These are phyloP conservation scores for Antechinus flavipes DNA, from an alignment of 2,113 vertebrate species.

Conservation along the genomic window DNA sequence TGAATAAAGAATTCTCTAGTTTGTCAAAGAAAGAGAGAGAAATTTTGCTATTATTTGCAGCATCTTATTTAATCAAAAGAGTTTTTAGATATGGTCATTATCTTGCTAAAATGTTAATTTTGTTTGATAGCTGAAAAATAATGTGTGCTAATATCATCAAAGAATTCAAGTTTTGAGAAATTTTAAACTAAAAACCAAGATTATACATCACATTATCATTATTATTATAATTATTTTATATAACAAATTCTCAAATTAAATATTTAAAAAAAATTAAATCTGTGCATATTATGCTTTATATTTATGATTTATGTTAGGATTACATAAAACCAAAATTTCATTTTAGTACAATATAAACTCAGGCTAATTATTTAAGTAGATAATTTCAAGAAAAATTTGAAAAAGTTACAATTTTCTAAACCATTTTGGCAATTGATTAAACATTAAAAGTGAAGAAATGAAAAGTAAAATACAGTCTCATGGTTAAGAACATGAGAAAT, in stretches of 20 bases:
- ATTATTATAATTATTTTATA: not conserved
- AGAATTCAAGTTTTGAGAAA: not conserved
- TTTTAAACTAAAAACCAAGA: not conserved
- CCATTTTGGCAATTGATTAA: not conserved
- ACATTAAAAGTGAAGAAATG: not conserved
- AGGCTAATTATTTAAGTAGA: not conserved
- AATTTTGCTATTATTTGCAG: not conserved
- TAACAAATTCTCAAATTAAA: not conserved
- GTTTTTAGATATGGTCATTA: not conserved
- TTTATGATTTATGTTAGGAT: not conserved
- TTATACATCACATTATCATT: not conserved
- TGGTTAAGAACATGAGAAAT: not conserved
- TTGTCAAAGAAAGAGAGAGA: not conserved
- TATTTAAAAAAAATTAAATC: not conserved
- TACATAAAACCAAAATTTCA: not conserved
- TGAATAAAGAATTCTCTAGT: not conserved
- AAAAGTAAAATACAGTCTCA: not conserved
- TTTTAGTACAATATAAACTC: not conserved
- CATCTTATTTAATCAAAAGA: not conserved
- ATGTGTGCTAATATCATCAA: not conserved
- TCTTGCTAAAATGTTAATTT: not conserved
- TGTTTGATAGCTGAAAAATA: not conserved
- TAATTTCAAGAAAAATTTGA: not conserved
- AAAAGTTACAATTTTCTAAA: not conserved
- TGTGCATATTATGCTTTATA: not conserved